These are phyloP conservation scores for Semotilus atromaculatus DNA, from an alignment of 2,797 vertebrate species.

Conservation along the genomic window DNA sequence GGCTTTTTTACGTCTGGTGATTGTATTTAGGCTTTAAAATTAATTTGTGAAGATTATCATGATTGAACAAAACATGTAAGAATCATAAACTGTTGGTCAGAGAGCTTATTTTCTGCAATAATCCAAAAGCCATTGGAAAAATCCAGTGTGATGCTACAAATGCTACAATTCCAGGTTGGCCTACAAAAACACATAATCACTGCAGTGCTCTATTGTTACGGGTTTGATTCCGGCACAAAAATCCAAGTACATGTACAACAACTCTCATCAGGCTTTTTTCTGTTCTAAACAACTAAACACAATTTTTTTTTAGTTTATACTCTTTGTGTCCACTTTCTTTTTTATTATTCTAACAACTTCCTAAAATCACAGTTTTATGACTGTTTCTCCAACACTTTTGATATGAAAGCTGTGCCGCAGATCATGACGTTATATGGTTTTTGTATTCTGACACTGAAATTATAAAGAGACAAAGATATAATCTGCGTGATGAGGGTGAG, in stretches of 20 bases:
- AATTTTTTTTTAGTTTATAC: not conserved
- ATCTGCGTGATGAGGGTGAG: not conserved
- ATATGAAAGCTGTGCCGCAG: not conserved
- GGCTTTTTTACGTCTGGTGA: too few species aligned
- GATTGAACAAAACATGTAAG: not conserved
- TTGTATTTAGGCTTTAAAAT: not conserved
- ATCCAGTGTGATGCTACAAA: not conserved
- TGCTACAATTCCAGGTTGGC: not conserved
- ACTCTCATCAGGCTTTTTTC: not conserved
- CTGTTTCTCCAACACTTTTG: not conserved
- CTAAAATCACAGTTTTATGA: not conserved
- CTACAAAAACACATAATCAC: not conserved
- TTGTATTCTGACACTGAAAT: not conserved
- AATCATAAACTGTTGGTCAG: not conserved
- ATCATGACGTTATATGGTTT: not conserved
- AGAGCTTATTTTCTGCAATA: not conserved
- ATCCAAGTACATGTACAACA: not conserved
- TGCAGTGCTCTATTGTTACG: not conserved
- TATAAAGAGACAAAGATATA: slow-evolving; percentile 16
- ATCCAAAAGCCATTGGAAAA: not conserved
- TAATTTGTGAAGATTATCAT: not conserved
- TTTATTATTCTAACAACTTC: not conserved
- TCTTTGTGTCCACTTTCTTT: not conserved
- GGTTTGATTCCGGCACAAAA: not conserved
- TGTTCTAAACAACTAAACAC: too few species aligned